These are phyloP conservation scores for Anticlea derivata DNA, from an alignment of 2,888 invertebrate species.

Conservation along the genomic window DNA sequence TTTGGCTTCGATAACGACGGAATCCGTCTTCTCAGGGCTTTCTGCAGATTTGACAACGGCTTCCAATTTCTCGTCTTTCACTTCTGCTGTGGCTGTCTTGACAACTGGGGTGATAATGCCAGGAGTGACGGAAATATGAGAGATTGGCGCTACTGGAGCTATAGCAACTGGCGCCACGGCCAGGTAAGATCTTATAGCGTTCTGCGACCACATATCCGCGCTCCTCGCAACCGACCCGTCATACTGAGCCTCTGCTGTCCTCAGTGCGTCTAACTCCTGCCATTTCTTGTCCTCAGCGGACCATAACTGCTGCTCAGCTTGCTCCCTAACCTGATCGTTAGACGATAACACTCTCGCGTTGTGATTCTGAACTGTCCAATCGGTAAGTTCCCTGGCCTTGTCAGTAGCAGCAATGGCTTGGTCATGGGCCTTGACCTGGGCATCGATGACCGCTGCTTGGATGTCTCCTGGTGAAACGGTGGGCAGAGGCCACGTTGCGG, in stretches of 20 bases:
- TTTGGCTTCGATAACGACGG: constrained; percentile 38
- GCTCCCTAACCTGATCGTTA: constrained; percentile 57
- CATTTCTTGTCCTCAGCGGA: constrained; percentile 69
- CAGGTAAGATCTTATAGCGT: constrained; percentile 39
- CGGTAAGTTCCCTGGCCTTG: constrained; percentile 52
- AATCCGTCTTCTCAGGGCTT: constrained; percentile 19
- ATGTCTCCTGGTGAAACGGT: constrained; percentile 67
- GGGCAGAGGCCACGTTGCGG: constrained; percentile 48
- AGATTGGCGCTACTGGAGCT: constrained; percentile 27
- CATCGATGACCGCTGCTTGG: constrained; percentile 70
- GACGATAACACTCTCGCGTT: constrained; percentile 53
- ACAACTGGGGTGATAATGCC: constrained; percentile 27
- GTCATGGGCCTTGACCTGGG: constrained; percentile 60
- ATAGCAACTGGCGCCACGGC: constrained; percentile 30
- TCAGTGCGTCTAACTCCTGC: constrained; percentile 66
- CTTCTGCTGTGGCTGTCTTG: constrained; percentile 26
- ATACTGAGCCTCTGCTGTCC: constrained; percentile 63
- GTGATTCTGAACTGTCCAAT: constrained; percentile 52
- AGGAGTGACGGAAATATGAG: constrained; percentile 19
- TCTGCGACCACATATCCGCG: constrained; percentile 50
- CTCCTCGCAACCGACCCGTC: constrained; percentile 61
- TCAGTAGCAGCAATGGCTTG: constrained; percentile 55
- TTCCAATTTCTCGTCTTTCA: constrained; percentile 44
- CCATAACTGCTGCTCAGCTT: constrained; percentile 57
- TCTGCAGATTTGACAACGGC: constrained; percentile 40